phyloP scores from a whole-genome alignment of 2,113 vertebrate genomes.

The Rattus rattus region DNA sequence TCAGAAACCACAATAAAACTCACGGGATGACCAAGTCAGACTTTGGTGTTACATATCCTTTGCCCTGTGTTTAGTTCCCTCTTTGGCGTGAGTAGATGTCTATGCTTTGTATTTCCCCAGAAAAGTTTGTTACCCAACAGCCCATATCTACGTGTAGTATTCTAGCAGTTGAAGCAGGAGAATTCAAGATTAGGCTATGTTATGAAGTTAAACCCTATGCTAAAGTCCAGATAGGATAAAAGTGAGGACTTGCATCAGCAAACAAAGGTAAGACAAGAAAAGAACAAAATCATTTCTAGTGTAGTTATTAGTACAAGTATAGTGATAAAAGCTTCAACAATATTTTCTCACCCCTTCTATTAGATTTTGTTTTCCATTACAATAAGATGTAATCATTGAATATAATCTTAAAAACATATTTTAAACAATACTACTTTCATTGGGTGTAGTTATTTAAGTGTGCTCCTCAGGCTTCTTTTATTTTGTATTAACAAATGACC shows the following conservation, averaged over 20 bases:
- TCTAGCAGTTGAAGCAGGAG: neutral
- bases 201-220: neutral
- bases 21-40: neutral
- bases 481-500: neutral
- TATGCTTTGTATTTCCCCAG: neutral
- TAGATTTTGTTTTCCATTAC: slow-evolving; percentile 12
- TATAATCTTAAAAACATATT: slow-evolving; percentile 17
- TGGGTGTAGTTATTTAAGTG: neutral
- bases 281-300: neutral
- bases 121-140: neutral
- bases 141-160: accelerated
- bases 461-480: neutral
- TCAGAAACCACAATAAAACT: neutral
- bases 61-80: neutral
- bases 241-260: no score
- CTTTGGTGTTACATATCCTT: neutral
- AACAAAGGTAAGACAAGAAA: neutral
- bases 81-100: neutral
- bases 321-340: slow-evolving; percentile 29
- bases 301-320: neutral
- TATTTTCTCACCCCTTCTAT: neutral
- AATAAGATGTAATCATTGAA: neutral
- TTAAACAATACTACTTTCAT: neutral
- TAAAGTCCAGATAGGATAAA: neutral
- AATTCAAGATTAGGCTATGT: neutral